Conservation (phyloP, 2,888 invertebrate genomes). For the Eulithis testata region DNA sequence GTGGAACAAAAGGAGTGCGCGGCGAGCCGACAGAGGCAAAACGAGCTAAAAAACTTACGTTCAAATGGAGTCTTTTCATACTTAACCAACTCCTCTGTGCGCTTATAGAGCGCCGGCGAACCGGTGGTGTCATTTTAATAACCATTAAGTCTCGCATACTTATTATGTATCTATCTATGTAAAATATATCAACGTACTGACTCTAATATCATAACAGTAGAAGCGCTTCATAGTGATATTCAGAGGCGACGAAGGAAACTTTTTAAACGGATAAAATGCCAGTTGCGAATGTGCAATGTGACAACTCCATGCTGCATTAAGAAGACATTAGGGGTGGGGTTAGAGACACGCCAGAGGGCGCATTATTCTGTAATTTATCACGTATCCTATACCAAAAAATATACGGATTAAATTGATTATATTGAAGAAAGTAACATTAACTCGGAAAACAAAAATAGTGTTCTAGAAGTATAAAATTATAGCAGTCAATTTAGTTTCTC, state of each 20-base stretch:
- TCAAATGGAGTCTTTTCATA: constrained; percentile 77
- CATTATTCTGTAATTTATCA: constrained; percentile 78
- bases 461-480: constrained; percentile 37
- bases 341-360: constrained; percentile 63
- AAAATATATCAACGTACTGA: constrained; percentile 47
- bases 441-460: constrained; percentile 22
- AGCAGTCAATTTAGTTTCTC: constrained; percentile 54
- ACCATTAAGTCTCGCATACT: constrained; percentile 47
- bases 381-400: constrained; percentile 54
- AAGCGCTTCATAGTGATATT: constrained; percentile 47
- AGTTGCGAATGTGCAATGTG: constrained; percentile 75
- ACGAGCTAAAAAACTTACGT: constrained; percentile 71
- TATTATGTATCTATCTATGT: constrained; percentile 37
- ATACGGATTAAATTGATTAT: constrained; percentile 17
- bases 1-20: constrained; percentile 76
- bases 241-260: constrained; percentile 48
- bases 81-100: constrained; percentile 71
- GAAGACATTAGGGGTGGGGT: constrained; percentile 77
- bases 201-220: constrained; percentile 38
- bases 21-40: constrained; percentile 66
- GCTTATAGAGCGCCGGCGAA: constrained; percentile 60
- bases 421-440: constrained; percentile 14
- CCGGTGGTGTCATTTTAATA: constrained; percentile 51
- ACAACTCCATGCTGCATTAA: constrained; percentile 81
- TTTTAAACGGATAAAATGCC: constrained; percentile 57